Conservation (phyloP, 2,113 vertebrate species). For the Orthochromis indermauri region DNA sequence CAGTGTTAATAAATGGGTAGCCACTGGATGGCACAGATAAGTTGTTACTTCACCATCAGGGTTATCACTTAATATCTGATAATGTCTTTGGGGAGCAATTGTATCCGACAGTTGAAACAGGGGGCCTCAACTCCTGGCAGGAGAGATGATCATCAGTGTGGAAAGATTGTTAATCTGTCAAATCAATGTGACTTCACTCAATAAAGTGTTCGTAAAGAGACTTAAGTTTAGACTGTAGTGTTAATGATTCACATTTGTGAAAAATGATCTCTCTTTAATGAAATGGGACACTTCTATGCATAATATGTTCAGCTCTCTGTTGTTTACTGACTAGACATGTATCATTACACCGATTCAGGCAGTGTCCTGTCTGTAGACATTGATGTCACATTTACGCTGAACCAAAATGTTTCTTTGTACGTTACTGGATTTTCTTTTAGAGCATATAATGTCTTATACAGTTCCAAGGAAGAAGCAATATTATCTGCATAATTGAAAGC, state of each 20-base stretch:
- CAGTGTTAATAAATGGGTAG: constrained; percentile 56
- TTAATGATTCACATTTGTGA: constrained; percentile 11
- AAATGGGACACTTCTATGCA: background rate
- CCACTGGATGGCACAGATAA: constrained; percentile 38
- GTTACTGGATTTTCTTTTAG: background rate
- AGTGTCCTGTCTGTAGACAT: background rate
- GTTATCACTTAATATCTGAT: constrained; percentile 62
- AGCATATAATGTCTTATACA: background rate
- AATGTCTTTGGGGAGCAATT: constrained; percentile 43
- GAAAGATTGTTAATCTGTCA: constrained; percentile 58
- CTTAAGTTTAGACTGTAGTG: background rate
- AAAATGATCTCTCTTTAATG: background rate
- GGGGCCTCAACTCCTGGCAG: constrained; percentile 25
- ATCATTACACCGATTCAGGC: background rate
- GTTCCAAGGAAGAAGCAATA: background rate
- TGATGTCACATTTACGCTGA: background rate
- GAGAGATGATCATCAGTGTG: constrained; percentile 31
- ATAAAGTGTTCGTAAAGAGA: constrained; percentile 35
- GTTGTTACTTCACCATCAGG: constrained; percentile 59
- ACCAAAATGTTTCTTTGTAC: background rate
- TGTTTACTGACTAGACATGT: background rate
- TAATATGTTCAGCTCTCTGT: background rate
- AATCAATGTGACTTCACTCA: constrained; percentile 54
- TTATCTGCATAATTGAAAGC: background rate
- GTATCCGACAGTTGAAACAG: constrained; percentile 51